Evolutionary conservation across 2,113 vertebrate genomes (phyloP).

Genomic region (Prunella himalayana): DNA sequence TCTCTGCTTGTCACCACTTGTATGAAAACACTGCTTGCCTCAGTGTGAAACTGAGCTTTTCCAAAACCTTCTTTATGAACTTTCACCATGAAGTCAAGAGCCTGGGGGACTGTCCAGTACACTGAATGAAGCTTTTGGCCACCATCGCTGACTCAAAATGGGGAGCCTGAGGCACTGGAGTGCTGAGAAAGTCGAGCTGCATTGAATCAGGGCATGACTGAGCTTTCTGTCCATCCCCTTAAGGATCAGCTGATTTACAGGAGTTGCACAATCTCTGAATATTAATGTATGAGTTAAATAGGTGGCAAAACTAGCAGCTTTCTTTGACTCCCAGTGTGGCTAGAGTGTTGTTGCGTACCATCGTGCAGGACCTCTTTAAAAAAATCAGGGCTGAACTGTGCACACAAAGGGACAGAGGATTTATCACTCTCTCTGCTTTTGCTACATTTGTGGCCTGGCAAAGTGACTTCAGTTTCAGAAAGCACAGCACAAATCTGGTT

Average conservation of each 20-base stretch:
- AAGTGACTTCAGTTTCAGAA: slow-evolving; percentile 50
- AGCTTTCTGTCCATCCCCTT: background rate
- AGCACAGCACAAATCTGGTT: background rate
- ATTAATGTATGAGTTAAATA: background rate
- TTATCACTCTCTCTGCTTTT: slow-evolving; percentile 4
- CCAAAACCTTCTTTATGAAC: background rate
- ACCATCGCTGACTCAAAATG: background rate
- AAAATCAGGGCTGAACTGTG: background rate
- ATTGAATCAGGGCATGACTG: background rate
- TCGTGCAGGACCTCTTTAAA: background rate
- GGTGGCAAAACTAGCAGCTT: background rate
- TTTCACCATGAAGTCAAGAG: background rate
- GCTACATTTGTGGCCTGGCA: slow-evolving; percentile 47
- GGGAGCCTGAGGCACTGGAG: background rate
- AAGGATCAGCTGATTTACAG: background rate
- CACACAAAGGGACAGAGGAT: background rate
- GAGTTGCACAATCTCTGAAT: background rate
- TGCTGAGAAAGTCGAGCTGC: background rate
- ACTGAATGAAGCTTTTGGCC: background rate
- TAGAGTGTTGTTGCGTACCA: fast-evolving
- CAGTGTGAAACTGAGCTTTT: background rate
- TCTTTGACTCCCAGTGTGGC: background rate
- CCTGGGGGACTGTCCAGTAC: background rate
- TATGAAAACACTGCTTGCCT: background rate
- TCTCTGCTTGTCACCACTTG: background rate